These are phyloP conservation scores for Paramuricea clavata DNA, from an alignment of 92 coral and sea anemone genomes.

Conservation along the genomic window DNA sequence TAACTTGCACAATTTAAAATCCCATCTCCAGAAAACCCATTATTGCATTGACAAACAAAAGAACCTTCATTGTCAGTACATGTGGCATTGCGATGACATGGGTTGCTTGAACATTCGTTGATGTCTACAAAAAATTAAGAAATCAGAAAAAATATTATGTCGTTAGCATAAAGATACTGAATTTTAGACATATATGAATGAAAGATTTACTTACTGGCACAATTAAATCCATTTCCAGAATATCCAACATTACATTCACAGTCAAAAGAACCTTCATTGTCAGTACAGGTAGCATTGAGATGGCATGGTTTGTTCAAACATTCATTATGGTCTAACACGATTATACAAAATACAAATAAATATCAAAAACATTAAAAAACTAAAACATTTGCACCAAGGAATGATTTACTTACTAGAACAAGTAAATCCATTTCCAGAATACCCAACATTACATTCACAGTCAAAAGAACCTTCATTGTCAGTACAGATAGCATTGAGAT, in stretches of 20 bases:
- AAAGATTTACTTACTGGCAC: neutral
- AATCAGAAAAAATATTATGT: neutral
- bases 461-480: too few relatives aligned
- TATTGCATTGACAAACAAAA: conserved; percentile 9
- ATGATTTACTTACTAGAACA: too few relatives aligned
- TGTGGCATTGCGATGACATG: conserved; percentile 9
- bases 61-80: conserved; percentile 29
- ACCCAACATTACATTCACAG: too few relatives aligned
- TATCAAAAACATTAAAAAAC: too few relatives aligned
- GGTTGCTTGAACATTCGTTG: conserved; percentile 5
- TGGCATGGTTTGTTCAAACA: conserved; percentile 11
- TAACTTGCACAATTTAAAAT: conserved; percentile 5
- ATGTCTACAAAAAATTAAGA: neutral
- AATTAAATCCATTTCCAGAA: conserved; percentile 18
- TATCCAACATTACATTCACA: conserved; percentile 21
- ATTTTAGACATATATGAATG: neutral
- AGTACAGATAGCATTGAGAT: too few relatives aligned
- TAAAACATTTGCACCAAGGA: too few relatives aligned
- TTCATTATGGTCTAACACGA: conserved; percentile 17
- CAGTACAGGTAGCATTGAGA: conserved; percentile 20
- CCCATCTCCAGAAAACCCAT: conserved; percentile 30
- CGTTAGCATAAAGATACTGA: too few relatives aligned
- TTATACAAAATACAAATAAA: neutral
- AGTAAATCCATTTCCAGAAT: too few relatives aligned
- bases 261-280: conserved; percentile 13